A percentile compares a stretch with the other conserved stretches of the same genome.
Evolutionary conservation across 2,113 vertebrate genomes (phyloP).

Genomic region (Brachyhypopomus occidentalis): DNA sequence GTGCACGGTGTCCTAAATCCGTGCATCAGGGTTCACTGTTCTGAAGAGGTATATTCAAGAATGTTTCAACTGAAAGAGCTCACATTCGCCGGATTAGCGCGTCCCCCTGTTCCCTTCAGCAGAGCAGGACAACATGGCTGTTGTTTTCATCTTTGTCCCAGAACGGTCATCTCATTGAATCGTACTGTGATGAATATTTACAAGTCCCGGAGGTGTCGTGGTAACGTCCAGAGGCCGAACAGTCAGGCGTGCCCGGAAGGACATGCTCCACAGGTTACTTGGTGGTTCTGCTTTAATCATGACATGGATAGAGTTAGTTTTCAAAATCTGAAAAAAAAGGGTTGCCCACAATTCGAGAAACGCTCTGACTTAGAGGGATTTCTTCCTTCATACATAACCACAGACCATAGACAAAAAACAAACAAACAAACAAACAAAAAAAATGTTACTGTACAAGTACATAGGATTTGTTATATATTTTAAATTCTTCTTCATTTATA

Average conservation of each 20-base stretch:
- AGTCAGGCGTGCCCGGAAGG: slow-evolving; percentile 57
- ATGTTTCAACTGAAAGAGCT: slow-evolving; percentile 72
- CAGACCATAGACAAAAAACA: slow-evolving; percentile 72
- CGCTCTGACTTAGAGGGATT: slow-evolving; percentile 37
- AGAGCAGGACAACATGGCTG: slow-evolving; percentile 70
- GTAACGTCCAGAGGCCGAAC: slow-evolving; percentile 58
- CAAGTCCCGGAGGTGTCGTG: slow-evolving; percentile 62
- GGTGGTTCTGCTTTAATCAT: slow-evolving; percentile 63
- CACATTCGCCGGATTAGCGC: slow-evolving; percentile 55
- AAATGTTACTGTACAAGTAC: slow-evolving; percentile 83
- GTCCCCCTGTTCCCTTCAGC: slow-evolving; percentile 43
- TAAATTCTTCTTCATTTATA: slow-evolving; percentile 83
- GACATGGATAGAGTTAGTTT: slow-evolving; percentile 59
- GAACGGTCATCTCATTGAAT: slow-evolving; percentile 63
- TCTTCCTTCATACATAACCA: slow-evolving; percentile 72
- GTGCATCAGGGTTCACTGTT: slow-evolving; percentile 66
- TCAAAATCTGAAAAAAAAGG: slow-evolving; percentile 58
- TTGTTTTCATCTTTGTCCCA: slow-evolving; percentile 66
- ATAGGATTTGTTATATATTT: slow-evolving; percentile 84
- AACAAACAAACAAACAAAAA: slow-evolving; percentile 59
- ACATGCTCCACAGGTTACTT: slow-evolving; percentile 58
- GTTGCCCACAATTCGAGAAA: slow-evolving; percentile 55
- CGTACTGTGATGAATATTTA: slow-evolving; percentile 76
- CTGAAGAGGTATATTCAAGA: slow-evolving; percentile 77
- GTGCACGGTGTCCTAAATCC: slow-evolving; percentile 61